Conservation (phyloP, 2,113 vertebrate genomes). For the Australoheros scitulus region DNA sequence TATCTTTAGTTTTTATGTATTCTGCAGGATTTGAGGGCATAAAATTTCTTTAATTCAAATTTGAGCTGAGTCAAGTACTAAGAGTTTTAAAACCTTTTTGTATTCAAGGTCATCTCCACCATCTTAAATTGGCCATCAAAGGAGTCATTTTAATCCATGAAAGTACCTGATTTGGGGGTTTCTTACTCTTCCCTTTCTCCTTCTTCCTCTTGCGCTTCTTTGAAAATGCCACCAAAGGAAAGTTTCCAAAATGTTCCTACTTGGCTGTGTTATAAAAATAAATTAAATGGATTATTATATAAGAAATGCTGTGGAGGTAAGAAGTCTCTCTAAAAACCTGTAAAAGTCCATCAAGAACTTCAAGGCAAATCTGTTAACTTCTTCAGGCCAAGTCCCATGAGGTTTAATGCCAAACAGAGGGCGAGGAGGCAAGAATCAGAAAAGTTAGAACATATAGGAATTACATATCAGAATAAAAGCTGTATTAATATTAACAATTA, state of each 20-base stretch:
- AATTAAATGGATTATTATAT: background rate
- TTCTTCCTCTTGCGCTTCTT: background rate
- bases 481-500: slow-evolving; percentile 92
- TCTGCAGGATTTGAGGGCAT: background rate
- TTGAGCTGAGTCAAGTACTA: background rate
- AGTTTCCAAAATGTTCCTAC: background rate
- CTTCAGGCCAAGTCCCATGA: slow-evolving; percentile 65
- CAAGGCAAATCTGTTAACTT: background rate
- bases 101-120: background rate
- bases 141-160: background rate
- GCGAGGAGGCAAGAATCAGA: slow-evolving; percentile 48
- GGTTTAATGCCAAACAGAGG: slow-evolving; percentile 46
- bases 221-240: background rate
- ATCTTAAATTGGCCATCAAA: background rate
- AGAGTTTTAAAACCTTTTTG: background rate
- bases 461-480: slow-evolving; percentile 57
- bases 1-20: background rate
- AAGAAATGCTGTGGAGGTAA: background rate
- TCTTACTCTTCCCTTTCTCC: background rate
- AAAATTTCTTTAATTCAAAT: background rate
- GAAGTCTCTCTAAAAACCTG: background rate
- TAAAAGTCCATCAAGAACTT: background rate
- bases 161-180: background rate
- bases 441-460: slow-evolving; percentile 59
- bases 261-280: background rate